Percentiles rank a stretch among this genome's conserved stretches.
phyloP scores from a whole-genome alignment of 2,888 invertebrate species.

The Drosophila paranaensis region DNA sequence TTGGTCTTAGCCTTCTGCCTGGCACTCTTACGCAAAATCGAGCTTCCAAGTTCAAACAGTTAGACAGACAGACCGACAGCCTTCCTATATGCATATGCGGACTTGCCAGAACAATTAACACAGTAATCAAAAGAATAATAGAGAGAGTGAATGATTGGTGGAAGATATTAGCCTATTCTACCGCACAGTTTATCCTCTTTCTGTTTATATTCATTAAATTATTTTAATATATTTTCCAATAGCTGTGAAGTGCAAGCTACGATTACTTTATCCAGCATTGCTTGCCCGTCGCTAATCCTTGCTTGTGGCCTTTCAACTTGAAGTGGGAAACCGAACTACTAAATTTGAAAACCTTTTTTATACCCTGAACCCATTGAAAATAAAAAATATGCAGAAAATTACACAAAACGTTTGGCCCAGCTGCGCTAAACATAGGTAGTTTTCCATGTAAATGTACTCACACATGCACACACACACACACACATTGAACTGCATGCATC shows the following conservation, averaged over 20 bases:
- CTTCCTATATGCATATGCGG: constrained; percentile 5
- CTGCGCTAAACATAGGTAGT: too few relatives aligned
- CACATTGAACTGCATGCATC: too few relatives aligned
- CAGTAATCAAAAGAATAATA: not conserved
- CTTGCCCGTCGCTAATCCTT: constrained; percentile 56
- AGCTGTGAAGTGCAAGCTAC: too few relatives aligned
- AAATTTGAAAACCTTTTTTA: constrained; percentile 30
- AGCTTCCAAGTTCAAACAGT: constrained; percentile 79
- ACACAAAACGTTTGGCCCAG: too few relatives aligned
- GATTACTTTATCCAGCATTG: constrained; percentile 57
- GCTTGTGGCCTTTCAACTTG: constrained; percentile 40
- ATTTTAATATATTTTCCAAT: constrained; percentile 58
- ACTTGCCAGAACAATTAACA: constrained; percentile 55
- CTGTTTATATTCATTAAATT: constrained; percentile 70
- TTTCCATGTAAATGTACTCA: too few relatives aligned
- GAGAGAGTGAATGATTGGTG: not conserved
- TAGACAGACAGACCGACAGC: constrained; percentile 40
- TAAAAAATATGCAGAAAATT: too few relatives aligned
- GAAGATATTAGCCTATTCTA: not conserved
- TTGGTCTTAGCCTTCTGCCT: constrained; percentile 9
- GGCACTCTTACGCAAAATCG: constrained; percentile 68
- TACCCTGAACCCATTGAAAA: not conserved
- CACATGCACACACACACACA: too few relatives aligned
- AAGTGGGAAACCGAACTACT: constrained; percentile 49
- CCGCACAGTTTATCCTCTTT: constrained; percentile 28